Evolutionary conservation across 2,888 invertebrate species (phyloP).

Genomic region (Ceramica pisi): DNA sequence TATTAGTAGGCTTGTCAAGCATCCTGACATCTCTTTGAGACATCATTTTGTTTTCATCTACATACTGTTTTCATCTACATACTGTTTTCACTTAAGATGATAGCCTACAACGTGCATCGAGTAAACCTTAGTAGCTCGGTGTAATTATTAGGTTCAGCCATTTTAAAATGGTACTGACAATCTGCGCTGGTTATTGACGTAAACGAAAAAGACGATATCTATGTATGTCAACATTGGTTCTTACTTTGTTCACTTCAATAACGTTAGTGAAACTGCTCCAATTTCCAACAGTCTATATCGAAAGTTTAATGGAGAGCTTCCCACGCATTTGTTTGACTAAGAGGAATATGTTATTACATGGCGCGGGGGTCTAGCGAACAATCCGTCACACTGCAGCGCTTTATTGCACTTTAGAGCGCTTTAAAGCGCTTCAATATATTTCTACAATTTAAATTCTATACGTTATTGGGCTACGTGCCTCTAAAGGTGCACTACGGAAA

Average conservation of each 20-base stretch:
- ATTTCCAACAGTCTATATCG: conserved; percentile 9
- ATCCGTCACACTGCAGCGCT: conserved; percentile 14
- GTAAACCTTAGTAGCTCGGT: background rate
- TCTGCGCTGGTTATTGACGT: background rate
- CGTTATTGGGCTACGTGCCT: conserved; percentile 43
- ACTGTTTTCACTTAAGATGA: background rate
- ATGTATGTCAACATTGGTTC: background rate
- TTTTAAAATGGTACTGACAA: background rate
- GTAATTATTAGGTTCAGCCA: background rate
- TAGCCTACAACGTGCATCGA: background rate
- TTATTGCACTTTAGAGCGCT: conserved; percentile 6
- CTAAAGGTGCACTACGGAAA: conserved; percentile 22
- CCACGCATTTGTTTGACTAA: conserved; percentile 23
- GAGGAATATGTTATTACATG: conserved; percentile 13
- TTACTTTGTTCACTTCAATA: background rate
- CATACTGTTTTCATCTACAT: too few relatives aligned
- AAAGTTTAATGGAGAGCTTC: conserved; percentile 18
- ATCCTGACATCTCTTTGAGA: too few relatives aligned
- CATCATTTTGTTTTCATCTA: too few relatives aligned
- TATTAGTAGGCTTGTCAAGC: too few relatives aligned
- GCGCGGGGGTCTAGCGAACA: background rate
- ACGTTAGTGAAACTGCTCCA: background rate
- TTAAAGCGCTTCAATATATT: conserved; percentile 18
- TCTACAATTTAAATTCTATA: conserved; percentile 43
- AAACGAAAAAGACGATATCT: background rate